phyloP scores from a whole-genome alignment of 2,113 vertebrate genomes.

The Agapornis roseicollis region DNA sequence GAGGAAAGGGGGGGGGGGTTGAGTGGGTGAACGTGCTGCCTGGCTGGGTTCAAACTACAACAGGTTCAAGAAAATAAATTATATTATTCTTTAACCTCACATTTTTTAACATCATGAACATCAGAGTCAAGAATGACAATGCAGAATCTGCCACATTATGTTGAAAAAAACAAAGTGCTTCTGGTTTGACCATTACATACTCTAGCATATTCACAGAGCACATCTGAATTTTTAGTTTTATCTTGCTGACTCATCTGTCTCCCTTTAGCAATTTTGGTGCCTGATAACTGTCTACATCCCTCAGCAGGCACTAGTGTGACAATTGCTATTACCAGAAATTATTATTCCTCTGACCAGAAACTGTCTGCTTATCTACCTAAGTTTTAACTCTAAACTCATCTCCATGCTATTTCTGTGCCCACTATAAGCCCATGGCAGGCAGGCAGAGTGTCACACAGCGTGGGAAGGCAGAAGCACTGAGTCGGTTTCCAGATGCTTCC shows the following conservation, averaged over 20 bases:
- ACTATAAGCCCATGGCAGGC: not conserved
- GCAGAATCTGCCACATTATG: not conserved
- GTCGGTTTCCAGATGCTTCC: conserved; percentile 20
- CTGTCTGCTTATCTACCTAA: not conserved
- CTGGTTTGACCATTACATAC: not conserved
- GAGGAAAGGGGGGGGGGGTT: too few relatives aligned
- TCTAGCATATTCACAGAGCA: not conserved
- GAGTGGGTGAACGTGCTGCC: too few relatives aligned
- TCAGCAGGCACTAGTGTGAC: not conserved
- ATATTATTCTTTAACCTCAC: not conserved
- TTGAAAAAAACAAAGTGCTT: not conserved
- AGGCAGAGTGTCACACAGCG: not conserved
- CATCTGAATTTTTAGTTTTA: not conserved
- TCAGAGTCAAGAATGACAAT: not conserved
- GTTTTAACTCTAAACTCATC: not conserved
- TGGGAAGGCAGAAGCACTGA: fast-evolving
- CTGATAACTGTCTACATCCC: not conserved
- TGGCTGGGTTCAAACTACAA: too few relatives aligned
- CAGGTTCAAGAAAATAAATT: not conserved
- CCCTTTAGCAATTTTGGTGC: not conserved
- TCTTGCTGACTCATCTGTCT: not conserved
- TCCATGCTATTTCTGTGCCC: not conserved
- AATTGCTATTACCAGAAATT: not conserved
- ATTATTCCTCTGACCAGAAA: not conserved
- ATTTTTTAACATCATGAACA: not conserved